Evolutionary conservation across 2,888 invertebrate species (phyloP), one percentile per base, ranked within the genome.

Genomic region (Mythimna lalbum): DNA sequence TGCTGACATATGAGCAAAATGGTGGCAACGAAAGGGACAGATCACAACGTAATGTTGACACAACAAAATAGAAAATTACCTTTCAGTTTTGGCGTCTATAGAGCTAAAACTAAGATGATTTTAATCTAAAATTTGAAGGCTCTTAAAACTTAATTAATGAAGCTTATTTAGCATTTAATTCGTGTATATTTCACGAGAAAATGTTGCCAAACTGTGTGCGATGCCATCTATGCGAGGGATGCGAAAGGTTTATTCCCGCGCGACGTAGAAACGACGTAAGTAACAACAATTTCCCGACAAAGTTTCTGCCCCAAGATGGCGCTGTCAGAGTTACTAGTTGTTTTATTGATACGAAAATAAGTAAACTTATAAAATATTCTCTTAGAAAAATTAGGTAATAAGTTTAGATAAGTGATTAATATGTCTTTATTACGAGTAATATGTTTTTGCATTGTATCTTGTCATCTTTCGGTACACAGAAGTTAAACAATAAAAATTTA

Each of bases 161-260:
- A 5, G n/a, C 31, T 19, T 63, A 52, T 21, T 31, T 2, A 19
- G 31, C 14, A 39, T 5, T 1, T 21, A 65, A 43, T 27, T 66
- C 52, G 17, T 50, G 14, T 19, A 17, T 12, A 31, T 39, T 65
- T 4, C 4, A 33, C 31, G 31, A n/a, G 21, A 53, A 53, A 66
- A 67, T 53, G 27, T 71, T 63, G 14, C 21, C 64, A 55, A 31
- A 21, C 27, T 27, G 33, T 17, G 17, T 21, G 43, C 23, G 5
- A 12, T n/a, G 76, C 76, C 76, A 76, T 76, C 76, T 76, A 52
- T 80, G 47, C 47, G 14, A 39, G 61, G 75, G 66, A 23, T 64
- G 74, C 36, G 36, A 17, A n/a, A 49, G 7, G 21, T 52, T 53
- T 27, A 33, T 61, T 9, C 36, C 39, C n/a, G 21, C 27, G 17